Conservation (phyloP, 2,797 vertebrate genomes). For the Luscinia megarhynchos region DNA sequence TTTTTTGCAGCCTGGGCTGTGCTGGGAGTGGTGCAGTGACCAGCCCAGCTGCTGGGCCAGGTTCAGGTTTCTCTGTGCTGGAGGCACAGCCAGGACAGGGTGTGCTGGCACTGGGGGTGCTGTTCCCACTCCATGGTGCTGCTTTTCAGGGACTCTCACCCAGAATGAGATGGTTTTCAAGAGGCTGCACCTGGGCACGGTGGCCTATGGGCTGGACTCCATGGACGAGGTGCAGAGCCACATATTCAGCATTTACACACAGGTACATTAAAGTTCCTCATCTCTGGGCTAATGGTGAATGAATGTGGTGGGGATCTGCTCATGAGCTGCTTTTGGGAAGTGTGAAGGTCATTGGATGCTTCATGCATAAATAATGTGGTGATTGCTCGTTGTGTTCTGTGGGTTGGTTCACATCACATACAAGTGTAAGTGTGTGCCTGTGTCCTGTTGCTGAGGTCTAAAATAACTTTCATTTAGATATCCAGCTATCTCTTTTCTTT, state of each 20-base stretch:
- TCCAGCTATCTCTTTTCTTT: neutral
- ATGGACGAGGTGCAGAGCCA: constrained; percentile 99
- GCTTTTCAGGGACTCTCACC: constrained; percentile 90
- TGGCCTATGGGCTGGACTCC: constrained; percentile 96
- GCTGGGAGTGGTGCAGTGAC: neutral
- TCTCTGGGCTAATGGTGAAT: neutral
- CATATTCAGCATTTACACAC: constrained; percentile 96
- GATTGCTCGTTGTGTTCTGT: neutral
- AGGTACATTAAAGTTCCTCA: constrained; percentile 77
- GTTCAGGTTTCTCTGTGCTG: neutral
- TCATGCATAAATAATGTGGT: neutral
- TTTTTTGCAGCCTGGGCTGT: neutral
- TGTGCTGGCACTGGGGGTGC: rapidly evolving
- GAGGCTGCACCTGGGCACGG: constrained; percentile 94
- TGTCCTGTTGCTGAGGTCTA: neutral
- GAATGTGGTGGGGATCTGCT: neutral
- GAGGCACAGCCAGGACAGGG: rapidly evolving
- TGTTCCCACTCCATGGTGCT: neutral
- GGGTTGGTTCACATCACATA: neutral
- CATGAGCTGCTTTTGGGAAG: neutral
- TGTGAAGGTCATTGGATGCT: neutral
- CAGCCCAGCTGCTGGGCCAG: neutral
- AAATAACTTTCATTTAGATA: neutral
- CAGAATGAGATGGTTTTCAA: constrained; percentile 99
- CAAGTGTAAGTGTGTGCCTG: neutral